These are phyloP conservation scores for Philopotamus ludificatus DNA, from an alignment of 1,140 invertebrate genomes.

Conservation along the genomic window DNA sequence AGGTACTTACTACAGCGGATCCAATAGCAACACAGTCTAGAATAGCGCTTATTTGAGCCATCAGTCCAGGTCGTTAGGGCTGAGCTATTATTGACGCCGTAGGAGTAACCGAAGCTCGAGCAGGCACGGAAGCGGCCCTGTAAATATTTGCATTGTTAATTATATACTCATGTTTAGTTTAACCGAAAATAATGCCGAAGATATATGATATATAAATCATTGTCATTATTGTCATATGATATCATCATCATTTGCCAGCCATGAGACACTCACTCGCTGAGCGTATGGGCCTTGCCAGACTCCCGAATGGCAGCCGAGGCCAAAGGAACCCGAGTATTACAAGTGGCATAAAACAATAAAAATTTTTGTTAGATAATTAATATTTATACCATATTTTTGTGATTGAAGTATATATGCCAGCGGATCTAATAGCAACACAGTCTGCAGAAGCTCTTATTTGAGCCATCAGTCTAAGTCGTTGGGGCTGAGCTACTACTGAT, in stretches of 20 bases:
- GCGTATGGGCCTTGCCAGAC: no score
- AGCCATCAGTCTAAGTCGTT: slow-evolving; percentile 67
- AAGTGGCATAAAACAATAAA: slow-evolving; percentile 61
- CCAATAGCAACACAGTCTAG: slow-evolving; percentile 88
- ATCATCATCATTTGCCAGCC: no score
- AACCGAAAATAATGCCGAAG: no score
- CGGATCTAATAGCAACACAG: slow-evolving; percentile 84
- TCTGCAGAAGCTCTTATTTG: slow-evolving; percentile 92
- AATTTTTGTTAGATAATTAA: no score
- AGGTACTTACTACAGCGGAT: slow-evolving; percentile 70
- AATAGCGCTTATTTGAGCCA: slow-evolving; percentile 88
- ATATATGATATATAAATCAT: no score
- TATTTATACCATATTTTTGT: no score
- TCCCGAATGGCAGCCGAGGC: no score
- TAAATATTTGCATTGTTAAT: no score
- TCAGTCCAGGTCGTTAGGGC: slow-evolving; percentile 67
- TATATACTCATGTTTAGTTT: no score
- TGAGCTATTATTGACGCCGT: slow-evolving; percentile 55
- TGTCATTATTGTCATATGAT: no score
- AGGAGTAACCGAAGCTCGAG: slow-evolving; percentile 48
- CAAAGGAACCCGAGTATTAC: no score
- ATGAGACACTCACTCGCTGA: no score
- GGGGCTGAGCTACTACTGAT: slow-evolving; percentile 60
- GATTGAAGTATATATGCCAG: slow-evolving; percentile 68
- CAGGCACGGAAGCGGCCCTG: slow-evolving; percentile 56